Percentiles rank a stretch among this genome's conserved stretches.
phyloP scores from a whole-genome alignment of 2,113 vertebrate genomes.

The Proteles cristata region DNA sequence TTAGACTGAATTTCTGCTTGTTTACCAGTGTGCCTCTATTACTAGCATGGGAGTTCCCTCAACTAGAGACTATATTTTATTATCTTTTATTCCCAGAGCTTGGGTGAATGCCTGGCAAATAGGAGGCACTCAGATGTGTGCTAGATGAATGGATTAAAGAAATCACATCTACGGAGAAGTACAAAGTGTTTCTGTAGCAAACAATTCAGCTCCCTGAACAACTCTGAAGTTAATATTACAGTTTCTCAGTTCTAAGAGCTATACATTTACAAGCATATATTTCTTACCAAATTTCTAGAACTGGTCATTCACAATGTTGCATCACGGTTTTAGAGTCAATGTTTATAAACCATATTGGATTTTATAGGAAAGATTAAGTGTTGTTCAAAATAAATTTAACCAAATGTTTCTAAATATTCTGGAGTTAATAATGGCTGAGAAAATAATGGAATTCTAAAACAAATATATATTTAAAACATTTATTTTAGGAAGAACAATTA shows the following conservation, averaged over 20 bases:
- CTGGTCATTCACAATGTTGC: background rate
- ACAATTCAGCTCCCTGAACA: background rate
- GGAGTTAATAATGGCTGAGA: background rate
- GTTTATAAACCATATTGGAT: slow-evolving; percentile 45
- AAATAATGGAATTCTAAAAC: slow-evolving; percentile 53
- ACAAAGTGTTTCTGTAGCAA: background rate
- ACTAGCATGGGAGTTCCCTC: background rate
- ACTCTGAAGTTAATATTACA: background rate
- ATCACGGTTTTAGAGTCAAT: slow-evolving; percentile 20
- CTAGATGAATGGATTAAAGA: background rate
- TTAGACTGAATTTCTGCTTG: background rate
- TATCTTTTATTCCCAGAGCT: background rate
- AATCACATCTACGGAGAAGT: background rate
- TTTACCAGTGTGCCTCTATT: background rate
- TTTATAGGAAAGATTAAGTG: slow-evolving; percentile 39
- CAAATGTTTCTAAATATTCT: slow-evolving; percentile 21
- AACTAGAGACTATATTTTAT: background rate
- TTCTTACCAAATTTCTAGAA: slow-evolving; percentile 21
- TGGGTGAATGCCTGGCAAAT: background rate
- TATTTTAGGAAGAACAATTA: slow-evolving; percentile 42
- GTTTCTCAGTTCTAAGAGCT: slow-evolving; percentile 32
- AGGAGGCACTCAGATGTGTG: background rate
- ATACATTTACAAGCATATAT: background rate
- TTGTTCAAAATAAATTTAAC: slow-evolving; percentile 54
- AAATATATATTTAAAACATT: slow-evolving; percentile 38